Base-by-base conservation (phyloP, 2,888 invertebrate species). In the Piscicola geometra region DNA sequence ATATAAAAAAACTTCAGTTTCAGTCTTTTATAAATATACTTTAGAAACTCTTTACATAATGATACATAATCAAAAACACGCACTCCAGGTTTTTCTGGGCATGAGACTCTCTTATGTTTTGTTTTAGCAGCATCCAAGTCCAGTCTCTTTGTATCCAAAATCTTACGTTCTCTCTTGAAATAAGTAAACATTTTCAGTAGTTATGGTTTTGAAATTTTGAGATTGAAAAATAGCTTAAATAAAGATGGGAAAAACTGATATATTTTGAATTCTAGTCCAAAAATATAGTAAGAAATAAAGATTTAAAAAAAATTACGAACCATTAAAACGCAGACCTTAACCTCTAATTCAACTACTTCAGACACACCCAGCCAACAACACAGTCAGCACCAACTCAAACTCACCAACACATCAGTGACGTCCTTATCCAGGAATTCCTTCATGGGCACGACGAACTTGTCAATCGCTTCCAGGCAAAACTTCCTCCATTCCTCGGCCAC, bases 51-150 rank as follows among this genome's bases (percentile, higher is more conserved):
- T n/a, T n/a, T n/a, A n/a, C n/a, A n/a, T n/a, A n/a, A n/a, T n/a
- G n/a, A n/a, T n/a, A n/a, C n/a, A n/a, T n/a, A n/a, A 47, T 33
- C 32, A 71, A 56, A 52, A 64, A 64, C 15, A 56, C 72, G 50
- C 33, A 72, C 72, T 32, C 41, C 32, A 32, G 30, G 71, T 35
- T 76, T 76, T 25, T 41, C 70, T 21, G 30, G 79, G 25, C 83
- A 81, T 77, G 86, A 90, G 15, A 93, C 93, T 87, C 93, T 93
- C 79, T 92, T 88, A 50, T 94, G 90, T 79, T 92, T 88, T 85
- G 90, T 92, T 85, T 94, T 95, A 85, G 91, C 92, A 15, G 93
- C 90, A 88, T 95, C 94, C 83, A 95, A 87, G 86, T 95, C 94
- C 84, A 95, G 88, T 80, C 94, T 81, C 79, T 87, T 88, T 74